Evolutionary conservation across 2,888 invertebrate genomes (phyloP).

Genomic region (Pseudeuparius sepicola): DNA sequence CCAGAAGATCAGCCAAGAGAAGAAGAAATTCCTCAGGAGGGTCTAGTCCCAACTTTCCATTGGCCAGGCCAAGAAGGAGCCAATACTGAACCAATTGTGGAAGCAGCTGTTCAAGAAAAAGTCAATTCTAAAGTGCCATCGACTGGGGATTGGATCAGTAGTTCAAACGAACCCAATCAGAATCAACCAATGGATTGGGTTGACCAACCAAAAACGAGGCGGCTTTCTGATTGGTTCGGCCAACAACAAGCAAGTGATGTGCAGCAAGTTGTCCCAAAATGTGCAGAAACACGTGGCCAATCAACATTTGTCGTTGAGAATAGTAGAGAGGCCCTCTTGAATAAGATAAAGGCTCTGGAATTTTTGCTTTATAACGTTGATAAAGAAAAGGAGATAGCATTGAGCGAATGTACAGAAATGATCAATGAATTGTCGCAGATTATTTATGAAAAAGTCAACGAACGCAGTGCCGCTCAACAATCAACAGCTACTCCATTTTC

Average conservation of each 20-base stretch:
- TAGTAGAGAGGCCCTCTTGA: slow-evolving; percentile 31
- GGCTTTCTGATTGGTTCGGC: neutral
- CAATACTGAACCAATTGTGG: too few species aligned
- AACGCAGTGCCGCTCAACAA: slow-evolving; percentile 5
- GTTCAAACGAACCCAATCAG: slow-evolving; percentile 11
- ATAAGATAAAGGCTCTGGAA: slow-evolving; percentile 37
- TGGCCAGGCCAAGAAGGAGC: slow-evolving; percentile 22
- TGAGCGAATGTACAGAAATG: slow-evolving; percentile 35
- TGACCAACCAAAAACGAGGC: neutral
- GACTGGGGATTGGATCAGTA: neutral
- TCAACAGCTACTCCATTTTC: neutral
- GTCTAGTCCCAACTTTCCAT: slow-evolving; percentile 23
- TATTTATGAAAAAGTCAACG: slow-evolving; percentile 25
- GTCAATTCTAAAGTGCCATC: neutral
- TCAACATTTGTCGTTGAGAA: slow-evolving; percentile 25
- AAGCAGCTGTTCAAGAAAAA: slow-evolving; percentile 3
- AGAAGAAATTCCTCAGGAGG: slow-evolving; percentile 3
- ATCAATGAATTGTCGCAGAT: slow-evolving; percentile 34
- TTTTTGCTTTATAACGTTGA: slow-evolving; percentile 37
- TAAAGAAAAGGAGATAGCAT: slow-evolving; percentile 36
- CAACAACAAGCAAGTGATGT: slow-evolving; percentile 15
- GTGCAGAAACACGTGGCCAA: too few species aligned
- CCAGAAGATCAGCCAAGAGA: slow-evolving; percentile 10
- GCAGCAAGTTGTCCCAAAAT: slow-evolving; percentile 11
- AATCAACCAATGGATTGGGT: neutral